These are phyloP conservation scores for Lutjanus campechanus DNA, from an alignment of 2,797 vertebrate species.

Conservation along the genomic window DNA sequence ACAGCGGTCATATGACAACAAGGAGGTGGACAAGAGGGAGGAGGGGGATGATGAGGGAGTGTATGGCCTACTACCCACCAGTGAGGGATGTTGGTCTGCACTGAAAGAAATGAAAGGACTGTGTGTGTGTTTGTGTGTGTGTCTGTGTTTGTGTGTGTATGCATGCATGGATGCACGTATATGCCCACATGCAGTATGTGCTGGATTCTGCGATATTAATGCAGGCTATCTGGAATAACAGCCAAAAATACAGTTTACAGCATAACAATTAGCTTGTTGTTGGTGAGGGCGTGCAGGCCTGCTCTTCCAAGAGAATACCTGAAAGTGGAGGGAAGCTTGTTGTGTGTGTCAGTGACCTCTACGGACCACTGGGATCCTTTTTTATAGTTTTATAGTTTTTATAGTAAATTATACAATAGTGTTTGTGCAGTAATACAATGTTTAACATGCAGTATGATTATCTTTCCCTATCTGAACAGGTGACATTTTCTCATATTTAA, in stretches of 20 bases:
- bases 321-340: constrained; percentile 13
- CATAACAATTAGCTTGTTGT: constrained; percentile 25
- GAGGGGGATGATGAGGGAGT: constrained; percentile 49
- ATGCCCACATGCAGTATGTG: not conserved
- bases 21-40: constrained; percentile 73
- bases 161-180: not conserved
- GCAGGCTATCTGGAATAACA: constrained; percentile 1
- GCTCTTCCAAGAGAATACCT: constrained; percentile 26
- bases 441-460: constrained; percentile 16
- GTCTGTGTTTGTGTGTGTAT: not conserved
- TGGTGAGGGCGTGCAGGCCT: constrained; percentile 17
- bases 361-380: not conserved
- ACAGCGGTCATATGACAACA: constrained; percentile 87
- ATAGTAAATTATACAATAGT: not conserved
- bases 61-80: constrained; percentile 54
- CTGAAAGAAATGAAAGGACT: constrained; percentile 20
- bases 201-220: constrained; percentile 1
- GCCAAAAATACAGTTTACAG: constrained; percentile 8
- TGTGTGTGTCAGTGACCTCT: constrained; percentile 14
- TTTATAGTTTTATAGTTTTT: not conserved
- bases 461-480: constrained; percentile 33
- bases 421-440: constrained; percentile 6
- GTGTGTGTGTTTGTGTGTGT: constrained; percentile 5
- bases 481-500: constrained; percentile 37
- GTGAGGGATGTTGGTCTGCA: constrained; percentile 37